Conservation (phyloP, 2,113 vertebrate species). For the Merops nubicus region DNA sequence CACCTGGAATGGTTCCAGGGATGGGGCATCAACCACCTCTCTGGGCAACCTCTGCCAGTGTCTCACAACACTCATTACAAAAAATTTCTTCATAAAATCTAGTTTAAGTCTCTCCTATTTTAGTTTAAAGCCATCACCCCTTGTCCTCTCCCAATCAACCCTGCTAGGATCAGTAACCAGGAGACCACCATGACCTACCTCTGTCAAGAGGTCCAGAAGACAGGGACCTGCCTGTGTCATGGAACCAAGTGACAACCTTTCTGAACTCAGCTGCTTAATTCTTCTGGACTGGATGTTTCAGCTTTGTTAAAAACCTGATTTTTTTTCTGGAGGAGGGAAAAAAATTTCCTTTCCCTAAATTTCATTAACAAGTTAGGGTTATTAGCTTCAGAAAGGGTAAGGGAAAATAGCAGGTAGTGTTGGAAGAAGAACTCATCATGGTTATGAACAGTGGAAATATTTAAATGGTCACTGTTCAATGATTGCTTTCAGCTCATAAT, state of each 20-base stretch:
- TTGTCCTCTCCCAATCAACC: neutral
- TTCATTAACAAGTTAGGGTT: neutral
- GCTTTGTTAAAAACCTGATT: neutral
- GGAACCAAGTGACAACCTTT: neutral
- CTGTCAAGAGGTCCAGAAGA: neutral
- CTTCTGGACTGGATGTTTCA: neutral
- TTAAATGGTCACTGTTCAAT: slow-evolving; percentile 63
- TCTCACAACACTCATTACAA: neutral
- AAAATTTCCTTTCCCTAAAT: neutral
- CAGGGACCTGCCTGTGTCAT: neutral
- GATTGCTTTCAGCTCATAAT: slow-evolving; percentile 66
- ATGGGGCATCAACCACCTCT: neutral
- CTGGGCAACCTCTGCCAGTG: neutral
- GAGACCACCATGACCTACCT: neutral
- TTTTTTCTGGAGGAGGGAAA: neutral
- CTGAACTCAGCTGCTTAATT: neutral
- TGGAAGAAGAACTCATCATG: neutral
- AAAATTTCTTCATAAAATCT: too few species aligned
- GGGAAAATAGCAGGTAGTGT: neutral
- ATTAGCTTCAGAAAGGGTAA: neutral
- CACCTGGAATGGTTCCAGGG: neutral
- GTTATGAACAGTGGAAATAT: slow-evolving; percentile 3
- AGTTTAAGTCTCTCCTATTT: neutral
- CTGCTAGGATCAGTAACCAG: neutral
- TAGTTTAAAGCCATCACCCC: neutral